A percentile compares a stretch with the other conserved stretches of the same genome.
These are phyloP conservation scores for Sipha flava DNA, from an alignment of 1,140 invertebrate species.

Conservation along the genomic window DNA sequence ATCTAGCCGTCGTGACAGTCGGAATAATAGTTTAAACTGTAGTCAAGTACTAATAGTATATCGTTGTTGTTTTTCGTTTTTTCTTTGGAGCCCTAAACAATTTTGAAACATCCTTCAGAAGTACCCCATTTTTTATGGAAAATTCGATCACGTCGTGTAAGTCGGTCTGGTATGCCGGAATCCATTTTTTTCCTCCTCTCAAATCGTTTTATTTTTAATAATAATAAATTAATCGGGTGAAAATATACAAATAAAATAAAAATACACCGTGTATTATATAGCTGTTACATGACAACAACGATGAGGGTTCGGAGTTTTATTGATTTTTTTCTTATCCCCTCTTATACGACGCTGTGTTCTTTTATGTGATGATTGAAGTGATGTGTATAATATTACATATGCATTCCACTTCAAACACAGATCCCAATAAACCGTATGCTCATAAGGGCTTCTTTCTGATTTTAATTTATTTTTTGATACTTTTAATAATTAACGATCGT, in stretches of 20 bases:
- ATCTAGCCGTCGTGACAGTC: not conserved
- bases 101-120: too few species aligned
- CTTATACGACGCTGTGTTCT: not conserved
- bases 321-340: not conserved
- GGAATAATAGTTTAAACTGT: too few species aligned
- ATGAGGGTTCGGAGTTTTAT: not conserved
- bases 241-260: too few species aligned
- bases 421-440: not conserved
- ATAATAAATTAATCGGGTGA: too few species aligned
- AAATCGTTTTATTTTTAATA: too few species aligned
- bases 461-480: not conserved
- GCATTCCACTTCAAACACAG: not conserved
- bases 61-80: too few species aligned
- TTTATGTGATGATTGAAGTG: not conserved
- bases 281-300: not conserved
- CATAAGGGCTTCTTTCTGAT: not conserved
- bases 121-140: too few species aligned
- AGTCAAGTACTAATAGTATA: too few species aligned
- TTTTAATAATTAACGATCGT: constrained; percentile 3
- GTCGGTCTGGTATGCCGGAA: too few species aligned
- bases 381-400: not conserved
- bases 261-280: not conserved
- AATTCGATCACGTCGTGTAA: too few species aligned
- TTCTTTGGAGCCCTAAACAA: too few species aligned
- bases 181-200: too few species aligned